Evolutionary conservation across 2,113 vertebrate species (phyloP).

Genomic region (Lophotis ruficrista): DNA sequence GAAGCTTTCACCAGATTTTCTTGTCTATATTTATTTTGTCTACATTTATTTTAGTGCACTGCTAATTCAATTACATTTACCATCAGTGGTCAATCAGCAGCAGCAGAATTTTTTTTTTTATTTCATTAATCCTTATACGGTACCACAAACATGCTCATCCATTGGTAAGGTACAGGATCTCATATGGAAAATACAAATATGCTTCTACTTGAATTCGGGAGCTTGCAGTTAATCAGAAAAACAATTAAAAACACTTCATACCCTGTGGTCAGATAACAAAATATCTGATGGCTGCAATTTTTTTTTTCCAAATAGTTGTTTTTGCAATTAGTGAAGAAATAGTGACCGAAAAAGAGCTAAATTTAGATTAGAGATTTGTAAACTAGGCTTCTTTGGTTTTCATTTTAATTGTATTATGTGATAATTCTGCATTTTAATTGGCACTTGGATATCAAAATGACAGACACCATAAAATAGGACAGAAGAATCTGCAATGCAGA

Average conservation of each 20-base stretch:
- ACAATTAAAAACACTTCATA: slow-evolving; percentile 53
- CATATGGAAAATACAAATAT: slow-evolving; percentile 51
- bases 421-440: slow-evolving; percentile 48
- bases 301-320: background rate
- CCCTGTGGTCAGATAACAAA: slow-evolving; percentile 46
- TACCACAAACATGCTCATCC: slow-evolving; percentile 65
- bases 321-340: slow-evolving; percentile 34
- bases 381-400: slow-evolving; percentile 9
- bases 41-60: slow-evolving; percentile 80
- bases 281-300: slow-evolving; percentile 21
- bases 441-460: slow-evolving; percentile 36
- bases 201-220: slow-evolving; percentile 56
- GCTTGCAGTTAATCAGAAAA: slow-evolving; percentile 65
- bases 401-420: background rate
- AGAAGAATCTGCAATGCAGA: background rate
- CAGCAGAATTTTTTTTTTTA: slow-evolving; percentile 47
- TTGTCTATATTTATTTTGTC: slow-evolving; percentile 84
- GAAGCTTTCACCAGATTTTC: slow-evolving; percentile 83
- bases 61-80: slow-evolving; percentile 85
- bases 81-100: slow-evolving; percentile 77
- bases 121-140: slow-evolving; percentile 77
- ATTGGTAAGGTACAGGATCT: slow-evolving; percentile 56
- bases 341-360: background rate
- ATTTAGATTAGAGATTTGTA: slow-evolving; percentile 20
- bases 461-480: background rate